Conservation (phyloP, 2,113 vertebrate genomes). For the Neofelis nebulosa region DNA sequence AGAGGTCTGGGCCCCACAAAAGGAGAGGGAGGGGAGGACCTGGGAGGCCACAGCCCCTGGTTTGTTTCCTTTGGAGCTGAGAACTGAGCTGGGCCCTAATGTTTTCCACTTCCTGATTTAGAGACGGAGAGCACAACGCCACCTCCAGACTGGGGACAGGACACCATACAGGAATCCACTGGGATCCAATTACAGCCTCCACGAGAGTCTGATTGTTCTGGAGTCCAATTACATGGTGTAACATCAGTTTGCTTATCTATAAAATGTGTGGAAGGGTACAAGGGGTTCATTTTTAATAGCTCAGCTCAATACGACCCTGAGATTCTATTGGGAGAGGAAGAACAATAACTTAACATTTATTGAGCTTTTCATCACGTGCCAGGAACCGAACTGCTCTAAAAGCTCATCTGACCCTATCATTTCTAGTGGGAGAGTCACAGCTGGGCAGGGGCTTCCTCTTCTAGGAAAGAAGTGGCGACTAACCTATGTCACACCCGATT, state of each 20-base stretch:
- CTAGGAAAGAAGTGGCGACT: neutral
- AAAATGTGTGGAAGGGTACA: neutral
- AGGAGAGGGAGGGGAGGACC: neutral
- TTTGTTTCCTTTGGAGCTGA: neutral
- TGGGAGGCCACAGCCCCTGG: neutral
- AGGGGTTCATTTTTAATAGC: conserved; percentile 12
- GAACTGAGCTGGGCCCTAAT: neutral
- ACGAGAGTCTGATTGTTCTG: neutral
- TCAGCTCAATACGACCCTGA: neutral
- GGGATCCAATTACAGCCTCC: neutral
- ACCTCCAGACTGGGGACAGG: neutral
- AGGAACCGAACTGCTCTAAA: neutral
- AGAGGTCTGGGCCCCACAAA: neutral
- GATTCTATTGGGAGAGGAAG: conserved; percentile 23
- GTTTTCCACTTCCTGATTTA: neutral
- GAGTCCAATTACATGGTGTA: neutral
- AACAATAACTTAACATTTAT: conserved; percentile 38
- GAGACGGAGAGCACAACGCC: neutral
- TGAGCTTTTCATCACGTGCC: neutral
- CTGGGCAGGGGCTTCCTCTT: neutral
- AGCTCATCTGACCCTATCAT: conserved; percentile 33
- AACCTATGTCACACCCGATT: neutral
- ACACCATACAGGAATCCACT: neutral
- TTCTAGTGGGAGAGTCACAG: neutral
- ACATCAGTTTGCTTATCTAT: neutral